Evolutionary conservation across 2,888 invertebrate genomes (phyloP), one percentile per base, ranked within the genome.

Genomic region (Watsonalla binaria): DNA sequence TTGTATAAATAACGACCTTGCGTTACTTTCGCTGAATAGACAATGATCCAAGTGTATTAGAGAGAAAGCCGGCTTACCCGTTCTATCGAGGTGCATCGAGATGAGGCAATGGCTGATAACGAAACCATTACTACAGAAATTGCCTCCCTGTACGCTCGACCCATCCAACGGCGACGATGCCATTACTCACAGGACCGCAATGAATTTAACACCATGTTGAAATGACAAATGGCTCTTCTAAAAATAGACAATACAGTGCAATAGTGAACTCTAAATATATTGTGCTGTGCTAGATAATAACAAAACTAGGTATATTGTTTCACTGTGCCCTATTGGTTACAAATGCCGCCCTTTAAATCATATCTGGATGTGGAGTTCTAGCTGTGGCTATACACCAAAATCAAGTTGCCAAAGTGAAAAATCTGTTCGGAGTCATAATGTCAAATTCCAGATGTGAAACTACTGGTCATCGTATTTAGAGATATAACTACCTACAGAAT

Each of bases 101-200:
- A 80, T 80, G 82, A 80, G 72, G 73, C 70, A 69, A 68, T 72
- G 65, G 76, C 74, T 76, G 84, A 85, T 86, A 87, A 84, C 74
- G 74, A 84, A 80, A 77, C 76, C 78, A 86, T 86, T 85, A 84
- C 72, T 56, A 61, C 61, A 70, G 78, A 84, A 82, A 87, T 86
- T 83, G 75, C 78, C 73, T 74, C 64, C 70, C 70, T 70, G 72
- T 69, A 72, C 62, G 60, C 64, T 66, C 69, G 73, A 72, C 72
- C 75, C 71, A 78, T 68, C 71, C 64, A 65, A 74, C 66, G 66
- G 67, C 64, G 63, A 62, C 57, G 58, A 55, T 60, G 52, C 59
- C 52, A 68, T 68, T 70, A 64, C 57, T 61, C 54, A 59, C 57
- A 52, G 48, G 51, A 60, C 47, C 55, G 59, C 56, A 66, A 63